Evolutionary conservation across 2,888 invertebrate species (phyloP), one percentile per base, ranked within the genome.

Genomic region (Morinoia aosen): DNA sequence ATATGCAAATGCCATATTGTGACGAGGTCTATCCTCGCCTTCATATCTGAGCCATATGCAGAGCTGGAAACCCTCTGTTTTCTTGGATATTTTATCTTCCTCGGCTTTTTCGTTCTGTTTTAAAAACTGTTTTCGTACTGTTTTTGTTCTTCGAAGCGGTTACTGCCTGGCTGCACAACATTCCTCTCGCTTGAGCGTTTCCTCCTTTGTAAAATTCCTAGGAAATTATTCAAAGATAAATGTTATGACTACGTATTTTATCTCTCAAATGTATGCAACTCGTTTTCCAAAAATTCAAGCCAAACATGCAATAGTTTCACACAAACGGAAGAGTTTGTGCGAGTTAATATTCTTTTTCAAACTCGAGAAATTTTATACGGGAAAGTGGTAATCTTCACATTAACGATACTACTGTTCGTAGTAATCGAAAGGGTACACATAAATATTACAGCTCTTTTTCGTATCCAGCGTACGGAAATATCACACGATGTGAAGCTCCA

Each of bases 21-120:
- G 76, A 76, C 76, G 76, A 76, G 76, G 76, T 76, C 76, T 76
- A 76, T 33, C 76, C 76, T 25, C 14, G 76, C 25, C 76, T 76
- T 76, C 76, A 76, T 76, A 76, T 76, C 76, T 76, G 76, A 76
- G 76, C 76, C 76, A 76, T 76, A 76, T 76, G 76, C 76, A 76
- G 76, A 76, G 76, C 76, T 76, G 25, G 76, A 76, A 76, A 76
- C 61, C 16, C 76, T 33, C 76, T 76, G 76, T 33, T 76, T 76
- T 76, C 76, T 76, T 16, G 76, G 25, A 76, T 64, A 64, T 19
- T 64, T 19, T 64, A 64, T 25, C 25, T 76, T 33, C 25, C 76
- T 76, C 8, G 76, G 2, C 10, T 76, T 76, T 76, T 76, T 76
- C 7, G 12, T 61, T 3, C 2, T 76, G 76, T 76, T 76, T 19